Evolutionary conservation across 2,113 vertebrate genomes (phyloP), one percentile per base, ranked within the genome.

Genomic region (Eolophus roseicapilla): DNA sequence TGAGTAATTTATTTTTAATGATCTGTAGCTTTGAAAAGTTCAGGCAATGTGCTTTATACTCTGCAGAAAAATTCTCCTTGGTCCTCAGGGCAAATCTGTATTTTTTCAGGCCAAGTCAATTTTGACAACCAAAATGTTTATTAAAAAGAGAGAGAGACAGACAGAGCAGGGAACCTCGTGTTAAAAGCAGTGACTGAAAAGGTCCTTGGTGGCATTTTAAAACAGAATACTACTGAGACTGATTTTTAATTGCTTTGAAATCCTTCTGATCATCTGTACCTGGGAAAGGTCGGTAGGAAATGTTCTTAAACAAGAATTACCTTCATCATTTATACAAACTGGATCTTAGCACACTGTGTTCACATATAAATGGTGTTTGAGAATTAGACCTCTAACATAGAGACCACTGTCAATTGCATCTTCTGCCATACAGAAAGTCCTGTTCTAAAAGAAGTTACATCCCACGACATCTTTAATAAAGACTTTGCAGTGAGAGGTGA

Each of bases 1-100:
- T 13, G 29, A 74, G 39, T 55, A 89, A 93, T 93, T 95, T 89
- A 88, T 92, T 93, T 96, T 95, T 95, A 95, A 97, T 95, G 47
- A 87, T 86, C 74, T 93, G 53, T 86, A 76, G n/a, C 77, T 95
- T 77, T 73, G 74, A 87, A 95, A 52, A 13, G 17, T 93, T 93
- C 73, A 52, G 57, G 35, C 43, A 82, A 71, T 35, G 43, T 62
- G 33, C 69, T 78, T 92, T 88, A 47, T 47, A 68, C 60, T 92
- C 64, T 71, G 52, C 39, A 73, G 93, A 93, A 91, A 84, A 84
- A 65, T 64, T 64, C 65, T 79, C 9, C 39, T 91, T 60, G 8
- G 2, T 95, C 86, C 69, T 82, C 33, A 57, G 50, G 62, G 83
- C 88, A 91, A 92, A 91, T 33, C 25, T 71, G 24, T 4, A 39